Percentiles rank a stretch among this genome's conserved stretches.
phyloP scores from a whole-genome alignment of 1,140 invertebrate species.

The Drosophila oshimai region DNA sequence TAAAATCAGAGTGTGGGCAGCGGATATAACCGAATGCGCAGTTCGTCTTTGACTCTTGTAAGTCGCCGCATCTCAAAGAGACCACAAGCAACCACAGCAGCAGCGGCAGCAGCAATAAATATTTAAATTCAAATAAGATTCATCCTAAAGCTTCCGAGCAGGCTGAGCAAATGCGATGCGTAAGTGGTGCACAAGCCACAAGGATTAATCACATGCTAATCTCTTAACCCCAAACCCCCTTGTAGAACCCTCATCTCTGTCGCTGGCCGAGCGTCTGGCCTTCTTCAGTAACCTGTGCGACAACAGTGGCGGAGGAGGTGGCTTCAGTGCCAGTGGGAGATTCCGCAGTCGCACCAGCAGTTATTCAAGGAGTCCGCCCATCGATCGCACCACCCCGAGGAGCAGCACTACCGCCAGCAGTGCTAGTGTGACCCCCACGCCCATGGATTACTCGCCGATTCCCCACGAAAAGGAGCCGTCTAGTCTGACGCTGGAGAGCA shows the following conservation, averaged over 20 bases:
- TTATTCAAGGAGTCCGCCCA: conserved; percentile 57
- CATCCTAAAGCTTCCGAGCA: background rate
- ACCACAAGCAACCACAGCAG: conserved; percentile 19
- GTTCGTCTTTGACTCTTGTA: conserved; percentile 17
- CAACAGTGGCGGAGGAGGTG: conserved; percentile 25
- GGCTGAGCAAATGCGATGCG: conserved; percentile 49
- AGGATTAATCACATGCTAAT: background rate
- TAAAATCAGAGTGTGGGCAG: conserved; percentile 22
- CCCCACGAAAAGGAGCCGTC: conserved; percentile 14
- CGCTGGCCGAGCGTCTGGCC: conserved; percentile 72
- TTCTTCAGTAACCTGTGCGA: conserved; percentile 76
- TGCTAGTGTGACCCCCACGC: conserved; percentile 59
- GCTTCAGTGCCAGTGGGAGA: conserved; percentile 5
- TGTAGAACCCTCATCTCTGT: conserved; percentile 75
- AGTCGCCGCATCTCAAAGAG: conserved; percentile 10
- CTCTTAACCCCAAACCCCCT: background rate
- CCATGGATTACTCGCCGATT: conserved; percentile 58
- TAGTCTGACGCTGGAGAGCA: conserved; percentile 38
- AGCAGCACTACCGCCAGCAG: conserved; percentile 63
- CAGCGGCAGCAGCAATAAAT: conserved; percentile 28
- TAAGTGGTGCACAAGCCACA: conserved; percentile 31
- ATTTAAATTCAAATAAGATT: background rate
- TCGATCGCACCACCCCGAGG: conserved; percentile 50
- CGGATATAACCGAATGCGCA: conserved; percentile 47
- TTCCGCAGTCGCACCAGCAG: conserved; percentile 48